These are phyloP conservation scores for Epinotia ramella DNA, from an alignment of 2,888 invertebrate species.

Conservation along the genomic window DNA sequence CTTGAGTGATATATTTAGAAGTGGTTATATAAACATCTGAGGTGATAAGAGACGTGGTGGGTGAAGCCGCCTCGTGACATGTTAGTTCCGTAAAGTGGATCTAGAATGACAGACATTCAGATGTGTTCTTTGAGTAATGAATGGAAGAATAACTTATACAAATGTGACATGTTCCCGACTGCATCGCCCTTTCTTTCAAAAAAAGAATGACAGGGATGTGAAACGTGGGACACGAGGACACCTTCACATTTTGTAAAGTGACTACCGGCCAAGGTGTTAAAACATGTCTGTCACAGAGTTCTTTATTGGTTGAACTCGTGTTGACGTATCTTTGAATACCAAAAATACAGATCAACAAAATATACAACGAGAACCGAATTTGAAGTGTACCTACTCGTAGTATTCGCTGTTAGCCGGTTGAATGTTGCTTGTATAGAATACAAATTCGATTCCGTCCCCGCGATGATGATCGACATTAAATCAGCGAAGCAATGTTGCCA, in stretches of 20 bases:
- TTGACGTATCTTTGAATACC: background rate
- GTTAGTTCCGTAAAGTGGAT: too few species aligned
- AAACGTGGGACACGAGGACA: too few species aligned
- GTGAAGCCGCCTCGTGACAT: too few species aligned
- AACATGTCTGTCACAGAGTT: background rate
- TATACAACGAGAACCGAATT: background rate
- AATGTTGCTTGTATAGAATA: slow-evolving; percentile 3
- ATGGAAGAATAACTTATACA: too few species aligned
- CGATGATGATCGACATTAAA: slow-evolving; percentile 9
- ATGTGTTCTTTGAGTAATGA: too few species aligned
- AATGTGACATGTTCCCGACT: too few species aligned
- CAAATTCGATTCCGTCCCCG: background rate
- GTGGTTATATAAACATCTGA: too few species aligned
- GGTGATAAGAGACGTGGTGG: too few species aligned
- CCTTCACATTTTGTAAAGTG: too few species aligned
- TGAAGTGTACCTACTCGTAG: background rate
- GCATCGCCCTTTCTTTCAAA: too few species aligned
- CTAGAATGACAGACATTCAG: too few species aligned
- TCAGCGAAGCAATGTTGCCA: slow-evolving; percentile 39
- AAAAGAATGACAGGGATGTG: too few species aligned
- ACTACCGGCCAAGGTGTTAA: background rate
- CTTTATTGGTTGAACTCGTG: background rate
- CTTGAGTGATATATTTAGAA: background rate
- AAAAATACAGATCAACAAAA: background rate
- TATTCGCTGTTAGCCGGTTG: background rate